These are phyloP conservation scores for Pandemis heparana DNA, from an alignment of 2,888 invertebrate genomes.

Conservation along the genomic window DNA sequence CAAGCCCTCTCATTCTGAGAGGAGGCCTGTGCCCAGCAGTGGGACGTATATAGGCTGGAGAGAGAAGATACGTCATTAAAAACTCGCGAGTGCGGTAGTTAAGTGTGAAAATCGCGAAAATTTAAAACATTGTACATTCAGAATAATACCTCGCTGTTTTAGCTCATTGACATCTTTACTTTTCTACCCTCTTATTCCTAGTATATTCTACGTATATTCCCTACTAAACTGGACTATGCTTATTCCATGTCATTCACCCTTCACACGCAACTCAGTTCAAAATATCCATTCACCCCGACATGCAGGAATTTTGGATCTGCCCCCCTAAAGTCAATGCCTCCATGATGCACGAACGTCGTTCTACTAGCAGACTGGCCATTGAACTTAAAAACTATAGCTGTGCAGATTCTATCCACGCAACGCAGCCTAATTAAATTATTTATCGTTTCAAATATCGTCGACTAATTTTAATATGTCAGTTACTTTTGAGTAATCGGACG, in stretches of 20 bases:
- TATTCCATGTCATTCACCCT: slow-evolving; percentile 44
- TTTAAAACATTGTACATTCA: too few species aligned
- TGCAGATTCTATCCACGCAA: slow-evolving; percentile 5
- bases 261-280: slow-evolving; percentile 47
- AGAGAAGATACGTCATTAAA: too few species aligned
- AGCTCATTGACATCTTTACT: neutral
- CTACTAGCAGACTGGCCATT: slow-evolving; percentile 59
- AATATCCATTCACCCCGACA: slow-evolving; percentile 50
- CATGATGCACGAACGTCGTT: slow-evolving; percentile 59
- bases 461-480: neutral
- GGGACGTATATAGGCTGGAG: too few species aligned
- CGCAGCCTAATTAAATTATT: neutral
- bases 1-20: too few species aligned
- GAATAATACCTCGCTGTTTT: neutral
- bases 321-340: slow-evolving; percentile 65
- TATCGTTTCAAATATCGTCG: neutral
- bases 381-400: slow-evolving; percentile 50
- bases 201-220: slow-evolving; percentile 24
- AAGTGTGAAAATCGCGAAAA: too few species aligned
- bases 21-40: too few species aligned
- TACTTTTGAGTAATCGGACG: neutral
- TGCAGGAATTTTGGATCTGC: slow-evolving; percentile 59
- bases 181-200: neutral
- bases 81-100: too few species aligned
- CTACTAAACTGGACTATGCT: slow-evolving; percentile 41